These are phyloP conservation scores for Eucera pruinosa DNA, from an alignment of 2,888 invertebrate species.

Conservation along the genomic window DNA sequence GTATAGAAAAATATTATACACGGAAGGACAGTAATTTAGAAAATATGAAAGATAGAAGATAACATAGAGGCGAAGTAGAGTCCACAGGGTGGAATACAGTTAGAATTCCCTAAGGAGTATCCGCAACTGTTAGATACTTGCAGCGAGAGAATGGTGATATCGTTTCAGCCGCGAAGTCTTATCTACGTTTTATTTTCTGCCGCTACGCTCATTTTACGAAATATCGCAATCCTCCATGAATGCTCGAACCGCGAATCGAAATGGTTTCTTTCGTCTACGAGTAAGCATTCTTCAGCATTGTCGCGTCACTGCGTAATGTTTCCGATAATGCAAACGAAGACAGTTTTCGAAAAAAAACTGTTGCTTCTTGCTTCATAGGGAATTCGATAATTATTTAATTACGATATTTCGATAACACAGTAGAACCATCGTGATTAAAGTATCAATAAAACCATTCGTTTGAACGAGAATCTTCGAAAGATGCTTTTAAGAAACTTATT, in stretches of 20 bases:
- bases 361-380: too few relatives aligned
- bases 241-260: constrained; percentile 31
- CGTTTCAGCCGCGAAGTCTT: constrained; percentile 48
- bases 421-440: too few relatives aligned
- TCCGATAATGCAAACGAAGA: constrained; percentile 17
- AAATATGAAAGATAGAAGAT: constrained; percentile 25
- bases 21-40: constrained; percentile 27
- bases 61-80: not conserved
- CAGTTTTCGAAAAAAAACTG: too few relatives aligned
- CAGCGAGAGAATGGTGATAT: constrained; percentile 42
- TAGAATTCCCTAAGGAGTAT: constrained; percentile 38
- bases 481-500: too few relatives aligned
- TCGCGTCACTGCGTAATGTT: not conserved
- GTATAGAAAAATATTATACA: constrained; percentile 12
- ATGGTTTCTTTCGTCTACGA: constrained; percentile 9
- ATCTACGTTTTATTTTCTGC: constrained; percentile 54
- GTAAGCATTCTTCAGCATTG: constrained; percentile 32
- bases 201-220: constrained; percentile 40
- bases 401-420: too few relatives aligned
- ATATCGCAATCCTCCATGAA: constrained; percentile 58
- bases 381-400: too few relatives aligned
- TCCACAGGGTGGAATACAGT: not conserved
- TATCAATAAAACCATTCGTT: too few relatives aligned
- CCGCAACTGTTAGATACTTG: constrained; percentile 24
- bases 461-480: too few relatives aligned